These are phyloP conservation scores for Neopipo cinnamomea DNA, from an alignment of 2,113 vertebrate genomes.

Conservation along the genomic window DNA sequence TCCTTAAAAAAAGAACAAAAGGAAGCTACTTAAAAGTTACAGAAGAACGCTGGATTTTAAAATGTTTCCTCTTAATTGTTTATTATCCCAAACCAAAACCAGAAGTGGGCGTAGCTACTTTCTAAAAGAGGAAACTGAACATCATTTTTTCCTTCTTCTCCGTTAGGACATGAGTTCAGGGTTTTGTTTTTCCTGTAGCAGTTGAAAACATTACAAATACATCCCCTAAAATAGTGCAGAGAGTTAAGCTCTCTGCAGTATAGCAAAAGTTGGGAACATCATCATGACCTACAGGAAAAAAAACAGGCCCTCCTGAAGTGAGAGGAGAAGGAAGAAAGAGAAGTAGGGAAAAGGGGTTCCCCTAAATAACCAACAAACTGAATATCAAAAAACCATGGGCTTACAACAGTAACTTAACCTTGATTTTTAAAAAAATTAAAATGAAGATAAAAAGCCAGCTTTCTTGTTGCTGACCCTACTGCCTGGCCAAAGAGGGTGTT, in stretches of 20 bases:
- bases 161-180: not conserved
- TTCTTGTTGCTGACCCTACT: not conserved
- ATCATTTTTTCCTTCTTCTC: slow-evolving; percentile 13
- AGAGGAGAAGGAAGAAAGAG: not conserved
- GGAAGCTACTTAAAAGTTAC: slow-evolving; percentile 17
- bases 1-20: slow-evolving; percentile 27
- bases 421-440: not conserved
- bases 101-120: not conserved
- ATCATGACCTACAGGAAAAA: not conserved
- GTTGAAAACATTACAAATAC: not conserved
- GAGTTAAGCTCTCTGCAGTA: not conserved
- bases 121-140: slow-evolving; percentile 14
- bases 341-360: not conserved
- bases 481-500: not conserved
- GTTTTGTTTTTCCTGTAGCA: not conserved
- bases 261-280: not conserved
- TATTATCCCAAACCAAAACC: slow-evolving; percentile 38
- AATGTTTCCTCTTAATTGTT: slow-evolving; percentile 26
- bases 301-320: not conserved
- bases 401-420: not conserved
- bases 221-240: not conserved
- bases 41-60: slow-evolving; percentile 6
- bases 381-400: not conserved
- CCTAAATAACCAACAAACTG: not conserved
- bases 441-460: not conserved